Evolutionary conservation across 1,140 invertebrate genomes (phyloP).

Genomic region (Branchinecta lynchi): DNA sequence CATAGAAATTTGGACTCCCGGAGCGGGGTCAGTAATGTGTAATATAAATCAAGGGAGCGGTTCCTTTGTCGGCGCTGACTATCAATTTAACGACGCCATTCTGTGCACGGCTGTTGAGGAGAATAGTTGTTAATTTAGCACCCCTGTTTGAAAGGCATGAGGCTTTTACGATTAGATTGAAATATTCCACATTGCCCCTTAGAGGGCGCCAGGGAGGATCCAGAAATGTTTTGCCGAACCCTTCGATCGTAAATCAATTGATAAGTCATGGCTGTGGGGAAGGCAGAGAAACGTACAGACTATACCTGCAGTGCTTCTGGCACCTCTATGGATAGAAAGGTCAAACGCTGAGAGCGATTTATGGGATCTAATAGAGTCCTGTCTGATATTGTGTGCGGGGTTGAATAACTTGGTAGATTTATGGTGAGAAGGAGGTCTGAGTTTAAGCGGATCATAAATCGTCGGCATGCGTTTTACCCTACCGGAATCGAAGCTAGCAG

Average conservation of each 20-base stretch:
- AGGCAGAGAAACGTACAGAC: background rate
- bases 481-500: too few species aligned
- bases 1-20: slow-evolving; percentile 8
- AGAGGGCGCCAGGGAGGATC: background rate
- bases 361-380: too few species aligned
- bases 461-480: too few species aligned
- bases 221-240: background rate
- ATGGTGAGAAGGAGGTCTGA: too few species aligned
- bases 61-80: background rate
- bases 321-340: background rate
- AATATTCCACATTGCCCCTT: slow-evolving; percentile 11
- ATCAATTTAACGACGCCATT: slow-evolving; percentile 1
- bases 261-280: background rate
- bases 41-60: background rate
- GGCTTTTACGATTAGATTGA: slow-evolving; percentile 9
- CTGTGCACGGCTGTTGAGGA: background rate
- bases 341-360: too few species aligned
- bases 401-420: too few species aligned
- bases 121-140: slow-evolving; percentile 11
- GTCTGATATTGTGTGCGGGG: too few species aligned
- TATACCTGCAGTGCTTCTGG: background rate
- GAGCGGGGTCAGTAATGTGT: slow-evolving; percentile 8
- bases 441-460: too few species aligned
- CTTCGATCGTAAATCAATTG: background rate
- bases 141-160: slow-evolving; percentile 11